Base-by-base conservation (phyloP, 2,797 vertebrate genomes). In the Anguilla megastoma region DNA sequence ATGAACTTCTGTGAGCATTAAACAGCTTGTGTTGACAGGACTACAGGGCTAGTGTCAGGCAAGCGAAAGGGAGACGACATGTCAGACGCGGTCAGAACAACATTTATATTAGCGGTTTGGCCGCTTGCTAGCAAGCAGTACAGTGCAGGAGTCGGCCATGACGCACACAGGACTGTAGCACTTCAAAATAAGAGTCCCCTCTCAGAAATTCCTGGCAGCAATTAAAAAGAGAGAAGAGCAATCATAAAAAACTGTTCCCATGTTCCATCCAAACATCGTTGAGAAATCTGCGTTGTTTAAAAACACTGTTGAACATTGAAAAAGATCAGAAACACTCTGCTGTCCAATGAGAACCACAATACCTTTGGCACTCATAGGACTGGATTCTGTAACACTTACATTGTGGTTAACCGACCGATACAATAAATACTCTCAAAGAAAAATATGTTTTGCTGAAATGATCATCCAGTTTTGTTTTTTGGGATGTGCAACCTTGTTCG, bases 351-450 rank as follows among this genome's bases (percentile, higher is more conserved):
- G 8, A 82, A 82, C 21, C 79, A 50, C 41, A 50, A 82, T 45
- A 50, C 79, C 79, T 79, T 45, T 45, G 74, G 74, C 33, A 82
- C 50, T 82, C 79, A 82, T 12, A n/a, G 41, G 79, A 50, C 41
- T 21, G n/a, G 41, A 24, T 41, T 82, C 79, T n/a, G 45, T 82
- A 82, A 82, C 45, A 50, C 33, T 41, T 41, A 41, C 69, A 36
- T 45, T 80, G 7, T 45, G 18, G 36, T 48, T 80, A 24, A 48
- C 76, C 18, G 24, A 48, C 41, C 18, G 9, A 48, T 21, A 80
- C 16, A 80, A 80, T 45, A 80, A 80, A 24, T 45, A 80, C 41
- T 9, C 36, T 80, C 48, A 45, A 3, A 36, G 1, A 79, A 79
- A 79, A 14, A 79, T 0, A 36, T 3, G 33, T 36, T 36, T 74